Base-by-base conservation (phyloP, 2,113 vertebrate genomes). In the Oreochromis tanganicae region DNA sequence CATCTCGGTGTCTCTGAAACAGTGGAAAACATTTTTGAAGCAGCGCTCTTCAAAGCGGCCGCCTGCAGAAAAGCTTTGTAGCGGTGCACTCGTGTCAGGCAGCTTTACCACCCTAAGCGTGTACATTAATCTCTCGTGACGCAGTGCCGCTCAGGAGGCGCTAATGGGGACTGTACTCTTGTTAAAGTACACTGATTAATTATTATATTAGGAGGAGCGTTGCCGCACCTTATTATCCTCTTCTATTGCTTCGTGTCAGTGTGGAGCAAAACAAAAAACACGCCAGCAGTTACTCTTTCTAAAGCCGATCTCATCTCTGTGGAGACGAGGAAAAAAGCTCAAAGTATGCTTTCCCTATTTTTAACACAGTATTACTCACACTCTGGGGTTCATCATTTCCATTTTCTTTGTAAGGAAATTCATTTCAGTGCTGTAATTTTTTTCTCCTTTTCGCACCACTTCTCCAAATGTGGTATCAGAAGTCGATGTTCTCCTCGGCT, bases 21-120 rank as follows among this genome's bases (percentile, higher is more conserved):
- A 88, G 71, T 17, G 52, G 54, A 52, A 84, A 81, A 61, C 73
- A 36, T 27, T 63, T 85, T 81, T 9, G 9, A 84, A 82, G 82
- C 78, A 9, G 46, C 3, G 14, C 52, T 85, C 52, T 63, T 86
- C 83, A 87, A 88, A 93, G 79, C 83, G 56, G 5, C 43, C 54
- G 86, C 71, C 81, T 83, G 89, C 87, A 87, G 86, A 84, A 17
- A 87, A 41, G 56, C 87, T 93, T 88, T 86, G 84, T 87, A 54
- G 71, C 52, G n/a, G 38, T 34, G 52, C 54, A 34, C 29, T 21
- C 9, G 36, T 8, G 59, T 84, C 86, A 75, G 82, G 86, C 90
- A 55, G 80, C 68, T 61, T 83, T 32, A 80, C 79, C 10, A 50
- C 82, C 59, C 61, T 43, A 21, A 66, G 80, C 80, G 87, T 88